phyloP scores from a whole-genome alignment of 2,797 vertebrate genomes.

The Mus spretus region DNA sequence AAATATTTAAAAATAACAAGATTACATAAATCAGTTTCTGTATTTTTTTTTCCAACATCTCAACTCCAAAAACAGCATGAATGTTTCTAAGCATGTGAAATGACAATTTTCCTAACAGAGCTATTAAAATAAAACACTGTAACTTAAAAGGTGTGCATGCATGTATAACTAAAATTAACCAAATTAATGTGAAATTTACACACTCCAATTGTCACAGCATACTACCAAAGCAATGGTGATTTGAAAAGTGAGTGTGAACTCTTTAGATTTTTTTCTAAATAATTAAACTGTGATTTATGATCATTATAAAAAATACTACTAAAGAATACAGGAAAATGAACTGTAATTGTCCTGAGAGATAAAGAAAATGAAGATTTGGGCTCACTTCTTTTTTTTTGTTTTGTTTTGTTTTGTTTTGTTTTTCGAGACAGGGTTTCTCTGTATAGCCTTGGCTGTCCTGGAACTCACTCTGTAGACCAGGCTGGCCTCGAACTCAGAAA shows the following conservation, averaged over 20 bases:
- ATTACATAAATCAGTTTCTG: neutral
- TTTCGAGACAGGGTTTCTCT: no score
- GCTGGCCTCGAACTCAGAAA: no score
- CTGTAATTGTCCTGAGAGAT: neutral
- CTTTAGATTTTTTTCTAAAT: neutral
- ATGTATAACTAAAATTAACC: slow-evolving; percentile 33
- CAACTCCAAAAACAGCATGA: neutral
- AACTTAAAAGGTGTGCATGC: neutral
- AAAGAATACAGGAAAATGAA: slow-evolving; percentile 24
- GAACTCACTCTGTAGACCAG: no score
- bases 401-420: no score
- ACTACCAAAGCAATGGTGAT: neutral
- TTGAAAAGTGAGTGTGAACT: neutral
- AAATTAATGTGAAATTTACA: neutral
- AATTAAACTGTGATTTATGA: neutral
- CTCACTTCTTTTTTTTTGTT: slow-evolving; percentile 39
- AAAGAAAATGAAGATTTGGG: slow-evolving; percentile 37
- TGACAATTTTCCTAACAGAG: neutral
- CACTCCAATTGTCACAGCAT: neutral
- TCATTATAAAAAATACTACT: slow-evolving; percentile 39
- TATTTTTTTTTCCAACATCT: slow-evolving; percentile 28
- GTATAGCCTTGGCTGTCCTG: no score
- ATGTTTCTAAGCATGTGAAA: slow-evolving; percentile 56
- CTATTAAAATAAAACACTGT: slow-evolving; percentile 37
- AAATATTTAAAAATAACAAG: slow-evolving; percentile 29